Conservation (phyloP, 1,140 invertebrate species). For the Atta colombica region DNA sequence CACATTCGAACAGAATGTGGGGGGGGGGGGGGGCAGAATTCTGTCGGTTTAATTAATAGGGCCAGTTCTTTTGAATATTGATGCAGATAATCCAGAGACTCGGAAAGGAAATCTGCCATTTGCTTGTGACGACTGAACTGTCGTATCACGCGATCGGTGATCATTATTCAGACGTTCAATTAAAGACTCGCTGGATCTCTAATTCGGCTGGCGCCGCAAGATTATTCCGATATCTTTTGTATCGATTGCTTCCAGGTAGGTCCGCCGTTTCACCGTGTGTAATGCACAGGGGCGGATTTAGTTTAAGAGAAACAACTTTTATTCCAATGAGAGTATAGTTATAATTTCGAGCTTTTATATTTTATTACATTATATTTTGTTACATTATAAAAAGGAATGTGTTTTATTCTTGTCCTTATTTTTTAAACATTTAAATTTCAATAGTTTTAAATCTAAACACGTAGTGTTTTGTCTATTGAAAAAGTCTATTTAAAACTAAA, state of each 20-base stretch:
- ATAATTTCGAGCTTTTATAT: background rate
- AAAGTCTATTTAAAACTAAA: no score
- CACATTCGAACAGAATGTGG: conserved; percentile 14
- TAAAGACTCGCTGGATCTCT: conserved; percentile 84
- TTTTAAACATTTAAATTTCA: no score
- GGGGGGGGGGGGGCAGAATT: background rate
- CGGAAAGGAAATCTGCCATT: conserved; percentile 49
- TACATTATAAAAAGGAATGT: no score
- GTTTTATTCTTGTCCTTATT: no score
- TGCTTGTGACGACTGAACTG: conserved; percentile 66
- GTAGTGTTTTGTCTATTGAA: no score
- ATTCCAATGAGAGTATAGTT: background rate
- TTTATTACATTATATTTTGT: background rate
- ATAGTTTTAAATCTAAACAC: no score
- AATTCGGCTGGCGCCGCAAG: conserved; percentile 83
- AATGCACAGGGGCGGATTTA: conserved; percentile 65
- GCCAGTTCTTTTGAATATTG: conserved; percentile 37
- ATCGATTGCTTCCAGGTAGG: conserved; percentile 84
- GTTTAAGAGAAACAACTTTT: conserved; percentile 34
- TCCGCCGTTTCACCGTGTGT: conserved; percentile 55
- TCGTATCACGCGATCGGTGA: conserved; percentile 82
- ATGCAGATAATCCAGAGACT: background rate
- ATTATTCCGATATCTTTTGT: conserved; percentile 84
- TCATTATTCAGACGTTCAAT: conserved; percentile 86
- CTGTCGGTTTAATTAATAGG: conserved; percentile 32